Percentiles rank a stretch among this genome's conserved stretches.
Evolutionary conservation across 2,888 invertebrate genomes (phyloP).

Genomic region (Ochropleura leucogaster): DNA sequence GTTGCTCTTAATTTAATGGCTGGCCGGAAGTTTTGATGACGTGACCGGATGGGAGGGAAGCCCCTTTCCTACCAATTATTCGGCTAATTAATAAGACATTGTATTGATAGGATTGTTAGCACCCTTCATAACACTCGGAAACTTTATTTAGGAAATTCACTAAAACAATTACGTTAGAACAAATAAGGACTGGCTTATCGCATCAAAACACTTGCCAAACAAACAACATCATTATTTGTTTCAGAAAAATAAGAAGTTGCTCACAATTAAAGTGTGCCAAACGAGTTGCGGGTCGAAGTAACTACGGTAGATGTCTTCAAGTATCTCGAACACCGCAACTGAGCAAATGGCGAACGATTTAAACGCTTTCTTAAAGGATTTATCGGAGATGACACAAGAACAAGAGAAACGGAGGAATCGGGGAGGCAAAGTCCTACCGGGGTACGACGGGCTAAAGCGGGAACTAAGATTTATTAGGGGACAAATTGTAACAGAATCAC

Average conservation of each 20-base stretch:
- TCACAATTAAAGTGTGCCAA: conserved; percentile 59
- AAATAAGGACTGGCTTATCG: conserved; percentile 43
- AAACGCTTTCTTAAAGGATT: conserved; percentile 69
- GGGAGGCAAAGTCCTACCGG: conserved; percentile 62
- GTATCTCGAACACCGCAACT: conserved; percentile 60
- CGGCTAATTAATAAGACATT: conserved; percentile 77
- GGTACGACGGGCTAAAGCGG: conserved; percentile 63
- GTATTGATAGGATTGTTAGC: conserved; percentile 65
- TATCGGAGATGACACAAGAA: conserved; percentile 69
- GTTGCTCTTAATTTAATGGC: conserved; percentile 89
- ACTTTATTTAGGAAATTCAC: conserved; percentile 49
- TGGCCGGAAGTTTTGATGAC: conserved; percentile 85
- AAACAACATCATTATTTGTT: conserved; percentile 48
- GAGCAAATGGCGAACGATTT: conserved; percentile 66
- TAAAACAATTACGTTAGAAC: conserved; percentile 45
- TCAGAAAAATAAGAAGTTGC: conserved; percentile 51
- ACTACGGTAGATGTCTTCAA: conserved; percentile 61
- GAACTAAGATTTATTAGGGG: conserved; percentile 72
- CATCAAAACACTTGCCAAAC: conserved; percentile 44
- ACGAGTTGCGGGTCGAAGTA: conserved; percentile 55
- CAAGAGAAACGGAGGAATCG: conserved; percentile 65
- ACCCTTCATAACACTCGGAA: conserved; percentile 50
- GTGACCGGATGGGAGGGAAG: conserved; percentile 80
- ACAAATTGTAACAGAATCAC: conserved; percentile 72
- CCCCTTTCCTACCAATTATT: conserved; percentile 79